A percentile compares a stretch with the other conserved stretches of the same genome.
phyloP scores from a whole-genome alignment of 2,113 vertebrate species.

The Sebastes fasciatus region DNA sequence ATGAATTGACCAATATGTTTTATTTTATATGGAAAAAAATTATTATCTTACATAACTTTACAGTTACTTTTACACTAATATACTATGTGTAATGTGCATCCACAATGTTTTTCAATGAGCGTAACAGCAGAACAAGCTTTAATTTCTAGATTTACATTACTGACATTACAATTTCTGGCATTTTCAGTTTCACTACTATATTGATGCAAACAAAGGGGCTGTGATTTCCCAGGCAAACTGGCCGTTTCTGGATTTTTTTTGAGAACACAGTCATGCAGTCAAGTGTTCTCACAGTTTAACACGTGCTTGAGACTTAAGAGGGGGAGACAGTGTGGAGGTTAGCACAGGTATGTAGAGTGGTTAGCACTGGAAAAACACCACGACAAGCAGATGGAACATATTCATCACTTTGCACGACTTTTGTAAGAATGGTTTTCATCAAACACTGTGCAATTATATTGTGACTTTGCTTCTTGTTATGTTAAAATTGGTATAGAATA shows the following conservation, averaged over 20 bases:
- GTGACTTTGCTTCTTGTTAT: not conserved
- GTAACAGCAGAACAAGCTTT: not conserved
- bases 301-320: constrained; percentile 82
- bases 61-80: not conserved
- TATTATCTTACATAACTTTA: not conserved
- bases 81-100: not conserved
- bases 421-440: not conserved
- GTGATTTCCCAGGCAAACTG: not conserved
- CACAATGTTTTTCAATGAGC: not conserved
- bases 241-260: constrained; percentile 32
- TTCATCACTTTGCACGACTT: constrained; percentile 5
- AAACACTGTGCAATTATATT: not conserved
- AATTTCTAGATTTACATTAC: not conserved
- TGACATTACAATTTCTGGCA: not conserved
- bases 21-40: not conserved
- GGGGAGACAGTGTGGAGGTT: constrained; percentile 71
- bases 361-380: constrained; percentile 28
- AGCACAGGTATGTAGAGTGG: constrained; percentile 71
- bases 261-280: constrained; percentile 64
- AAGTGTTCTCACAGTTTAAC: constrained; percentile 79
- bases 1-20: not conserved
- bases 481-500: not conserved
- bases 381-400: constrained; percentile 13
- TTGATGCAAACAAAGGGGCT: not conserved
- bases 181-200: not conserved